These are phyloP conservation scores for Aphidius gifuensis DNA, from an alignment of 1,140 invertebrate species.

Conservation along the genomic window DNA sequence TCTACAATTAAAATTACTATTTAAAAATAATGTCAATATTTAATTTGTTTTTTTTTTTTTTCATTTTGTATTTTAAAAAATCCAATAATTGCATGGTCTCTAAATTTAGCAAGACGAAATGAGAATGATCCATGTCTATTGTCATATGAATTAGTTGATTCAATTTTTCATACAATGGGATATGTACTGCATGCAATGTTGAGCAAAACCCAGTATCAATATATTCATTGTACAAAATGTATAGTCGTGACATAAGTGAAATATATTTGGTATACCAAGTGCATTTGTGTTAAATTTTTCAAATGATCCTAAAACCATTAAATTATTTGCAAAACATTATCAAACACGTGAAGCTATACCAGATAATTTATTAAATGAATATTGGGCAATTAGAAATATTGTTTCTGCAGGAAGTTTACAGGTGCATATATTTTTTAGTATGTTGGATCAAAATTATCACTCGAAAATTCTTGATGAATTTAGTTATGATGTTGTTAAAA, in stretches of 20 bases:
- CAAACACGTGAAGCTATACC: constrained; percentile 83
- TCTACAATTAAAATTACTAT: too few relatives aligned
- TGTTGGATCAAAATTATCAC: constrained; percentile 87
- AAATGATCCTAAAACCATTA: constrained; percentile 80
- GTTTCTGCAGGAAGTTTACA: constrained; percentile 90
- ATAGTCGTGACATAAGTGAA: constrained; percentile 96
- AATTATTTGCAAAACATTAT: constrained; percentile 87
- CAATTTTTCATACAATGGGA: constrained; percentile 98
- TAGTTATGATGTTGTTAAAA: constrained; percentile 77
- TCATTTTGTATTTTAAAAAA: constrained; percentile 55
- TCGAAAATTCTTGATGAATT: constrained; percentile 55
- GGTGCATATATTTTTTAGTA: constrained; percentile 72
- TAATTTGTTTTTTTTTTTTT: too few relatives aligned
- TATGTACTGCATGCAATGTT: constrained; percentile 99
- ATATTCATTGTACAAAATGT: constrained; percentile 96
- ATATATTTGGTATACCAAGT: too few relatives aligned
- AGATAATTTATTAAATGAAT: constrained; percentile 68
- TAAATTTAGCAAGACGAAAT: constrained; percentile 76
- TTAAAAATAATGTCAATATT: too few relatives aligned
- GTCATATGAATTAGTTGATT: constrained; percentile 82
- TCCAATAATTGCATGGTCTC: constrained; percentile 91
- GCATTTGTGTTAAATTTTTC: constrained; percentile 98
- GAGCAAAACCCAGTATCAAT: constrained; percentile 90
- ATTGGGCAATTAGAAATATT: constrained; percentile 80
- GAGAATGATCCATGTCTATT: constrained; percentile 78